These are phyloP conservation scores for Neotoxoptera formosana DNA, from an alignment of 1,140 invertebrate species.

Conservation along the genomic window DNA sequence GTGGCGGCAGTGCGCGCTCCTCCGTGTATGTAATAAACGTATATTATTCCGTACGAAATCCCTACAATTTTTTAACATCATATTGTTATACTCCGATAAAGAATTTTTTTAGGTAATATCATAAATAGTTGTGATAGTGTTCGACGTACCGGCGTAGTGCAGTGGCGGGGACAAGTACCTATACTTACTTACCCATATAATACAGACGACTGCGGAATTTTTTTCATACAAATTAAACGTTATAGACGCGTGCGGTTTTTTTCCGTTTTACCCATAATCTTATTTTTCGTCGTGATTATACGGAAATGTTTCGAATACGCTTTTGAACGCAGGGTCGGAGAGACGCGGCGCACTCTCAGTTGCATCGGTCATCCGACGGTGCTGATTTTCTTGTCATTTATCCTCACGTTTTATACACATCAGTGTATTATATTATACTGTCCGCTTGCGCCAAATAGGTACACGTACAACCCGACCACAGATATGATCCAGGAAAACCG, in stretches of 20 bases:
- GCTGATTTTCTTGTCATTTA: neutral
- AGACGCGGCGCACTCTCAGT: neutral
- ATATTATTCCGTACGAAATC: neutral
- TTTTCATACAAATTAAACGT: neutral
- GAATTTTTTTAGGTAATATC: neutral
- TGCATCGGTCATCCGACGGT: neutral
- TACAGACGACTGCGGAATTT: neutral
- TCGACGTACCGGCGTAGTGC: neutral
- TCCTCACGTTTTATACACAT: neutral
- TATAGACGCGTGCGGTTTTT: neutral
- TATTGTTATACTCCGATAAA: neutral
- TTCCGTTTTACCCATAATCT: neutral
- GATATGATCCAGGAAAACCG: slow-evolving; percentile 55
- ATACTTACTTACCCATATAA: neutral
- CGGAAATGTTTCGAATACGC: slow-evolving; percentile 7
- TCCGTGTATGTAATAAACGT: neutral
- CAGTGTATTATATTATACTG: neutral
- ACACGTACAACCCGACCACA: neutral
- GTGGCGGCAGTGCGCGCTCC: slow-evolving; percentile 15
- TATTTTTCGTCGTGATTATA: neutral
- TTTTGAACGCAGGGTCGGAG: slow-evolving; percentile 30
- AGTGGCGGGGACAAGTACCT: neutral
- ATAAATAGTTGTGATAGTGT: neutral
- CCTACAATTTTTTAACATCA: neutral
- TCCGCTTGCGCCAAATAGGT: neutral